Conservation (phyloP, 2,113 vertebrate species). For the Ramphastos sulfuratus region DNA sequence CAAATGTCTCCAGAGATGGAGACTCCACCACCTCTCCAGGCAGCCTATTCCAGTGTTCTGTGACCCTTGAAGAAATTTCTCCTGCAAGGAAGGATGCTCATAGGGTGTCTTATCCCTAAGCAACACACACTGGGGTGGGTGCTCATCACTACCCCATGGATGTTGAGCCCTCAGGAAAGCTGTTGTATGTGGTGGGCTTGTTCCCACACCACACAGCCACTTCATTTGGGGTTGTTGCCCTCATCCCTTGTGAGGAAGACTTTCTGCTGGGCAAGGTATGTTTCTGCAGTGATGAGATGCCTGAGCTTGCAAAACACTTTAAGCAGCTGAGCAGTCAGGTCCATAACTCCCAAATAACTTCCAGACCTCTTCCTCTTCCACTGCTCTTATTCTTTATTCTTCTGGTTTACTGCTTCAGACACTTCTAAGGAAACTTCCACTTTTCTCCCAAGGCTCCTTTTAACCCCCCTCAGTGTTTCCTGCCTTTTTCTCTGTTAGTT, state of each 20-base stretch:
- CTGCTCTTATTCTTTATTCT: background rate
- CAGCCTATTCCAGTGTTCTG: no score
- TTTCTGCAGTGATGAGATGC: slow-evolving; percentile 7
- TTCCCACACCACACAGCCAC: accelerated
- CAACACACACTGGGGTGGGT: accelerated
- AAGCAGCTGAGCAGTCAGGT: background rate
- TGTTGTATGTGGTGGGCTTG: background rate
- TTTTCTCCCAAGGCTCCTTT: slow-evolving; percentile 12
- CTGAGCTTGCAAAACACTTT: background rate
- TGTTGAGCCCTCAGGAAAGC: background rate
- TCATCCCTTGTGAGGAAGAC: background rate
- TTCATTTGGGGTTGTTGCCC: background rate
- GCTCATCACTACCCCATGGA: background rate
- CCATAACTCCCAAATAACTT: slow-evolving; percentile 38
- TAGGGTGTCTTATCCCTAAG: accelerated
- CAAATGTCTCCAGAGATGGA: no score
- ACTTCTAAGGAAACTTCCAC: background rate
- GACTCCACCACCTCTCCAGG: no score
- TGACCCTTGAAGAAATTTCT: no score
- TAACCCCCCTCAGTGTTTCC: slow-evolving; percentile 17
- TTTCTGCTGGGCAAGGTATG: background rate
- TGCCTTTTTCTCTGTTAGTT: background rate
- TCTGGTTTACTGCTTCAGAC: slow-evolving; percentile 33
- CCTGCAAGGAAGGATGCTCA: background rate
- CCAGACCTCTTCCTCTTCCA: background rate